Evolutionary conservation across 35 echinoderm and acorn worm species (phyloP), one percentile per base, ranked within the genome.

Genomic region (Strongylocentrotus purpuratus): DNA sequence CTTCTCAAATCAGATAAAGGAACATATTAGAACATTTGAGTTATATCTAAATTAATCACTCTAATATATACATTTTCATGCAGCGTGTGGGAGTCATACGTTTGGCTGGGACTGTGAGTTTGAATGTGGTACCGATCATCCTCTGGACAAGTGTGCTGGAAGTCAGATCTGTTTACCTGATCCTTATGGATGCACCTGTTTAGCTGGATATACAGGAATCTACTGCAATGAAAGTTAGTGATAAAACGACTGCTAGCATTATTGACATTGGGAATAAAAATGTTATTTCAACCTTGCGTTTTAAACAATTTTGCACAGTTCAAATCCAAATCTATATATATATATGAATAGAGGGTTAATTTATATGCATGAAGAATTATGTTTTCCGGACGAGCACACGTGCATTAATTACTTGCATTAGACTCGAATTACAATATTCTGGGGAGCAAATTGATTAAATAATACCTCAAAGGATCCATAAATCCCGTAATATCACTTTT

Each of bases 141-240:
- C 2, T 31, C 0, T 22, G 32, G 86, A 94, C 31, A 45, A 20
- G 10, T 96, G 96, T 86, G 33, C 25, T 10, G 86, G 86, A 9
- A 91, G 13, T 48, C 96, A 94, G 35, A 94, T 96, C 86, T 96
- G 96, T 55, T 52, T 96, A 31, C 96, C 96, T 13, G 96, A 96
- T 94, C 96, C 96, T 15, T 96, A 96, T 60, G 96, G 96, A 86
- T 96, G 96, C 52, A 89, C 48, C 11, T 96, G 96, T 55, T 58
- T 48, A 47, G 20, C 96, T 31, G 96, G 96, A 35, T 96, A 59
- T 31, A 90, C 7, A 94, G 85, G 48, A 33, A 93, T 94, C 22
- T 32, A 94, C 33, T 96, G 96, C 31, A 28, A 25, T 45, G 92
- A 94, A 71, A 31, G 96, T 96, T 92, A 94, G 86, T 88, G 4